These are phyloP conservation scores for Diuraphis noxia DNA, from an alignment of 1,140 invertebrate genomes.

Conservation along the genomic window DNA sequence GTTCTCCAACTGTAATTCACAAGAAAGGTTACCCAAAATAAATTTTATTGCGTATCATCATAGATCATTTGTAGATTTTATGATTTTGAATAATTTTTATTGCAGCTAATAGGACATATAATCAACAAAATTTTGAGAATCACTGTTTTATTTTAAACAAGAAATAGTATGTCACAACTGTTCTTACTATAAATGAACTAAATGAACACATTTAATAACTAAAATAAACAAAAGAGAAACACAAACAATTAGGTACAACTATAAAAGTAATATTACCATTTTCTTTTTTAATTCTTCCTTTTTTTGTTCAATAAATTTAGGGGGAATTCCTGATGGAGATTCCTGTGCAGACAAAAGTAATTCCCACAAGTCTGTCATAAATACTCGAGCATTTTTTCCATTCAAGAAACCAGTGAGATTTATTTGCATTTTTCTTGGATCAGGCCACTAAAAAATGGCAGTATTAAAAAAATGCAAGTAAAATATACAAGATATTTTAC, in stretches of 20 bases:
- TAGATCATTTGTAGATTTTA: background rate
- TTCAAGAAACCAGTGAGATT: conserved; percentile 99
- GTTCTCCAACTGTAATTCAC: background rate
- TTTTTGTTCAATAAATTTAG: conserved; percentile 89
- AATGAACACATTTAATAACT: background rate
- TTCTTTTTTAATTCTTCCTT: conserved; percentile 93
- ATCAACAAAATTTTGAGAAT: background rate
- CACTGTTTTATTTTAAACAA: background rate
- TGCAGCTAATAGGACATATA: background rate
- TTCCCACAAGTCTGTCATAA: conserved; percentile 97
- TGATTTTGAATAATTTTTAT: background rate
- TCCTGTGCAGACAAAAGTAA: conserved; percentile 93
- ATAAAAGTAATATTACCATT: conserved; percentile 64
- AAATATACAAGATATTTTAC: conserved; percentile 41
- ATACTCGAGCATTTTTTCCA: conserved; percentile 94
- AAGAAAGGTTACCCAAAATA: background rate
- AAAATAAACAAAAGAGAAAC: conserved; percentile 32
- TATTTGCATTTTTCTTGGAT: conserved; percentile 99
- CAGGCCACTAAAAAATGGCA: conserved; percentile 76
- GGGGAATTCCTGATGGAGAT: conserved; percentile 90
- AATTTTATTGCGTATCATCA: background rate
- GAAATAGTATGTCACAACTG: background rate
- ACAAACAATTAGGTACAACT: conserved; percentile 35
- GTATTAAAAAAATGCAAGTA: background rate
- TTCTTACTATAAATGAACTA: background rate